These are phyloP conservation scores for Pan paniscus DNA, from an alignment of 2,113 vertebrate species.

Conservation along the genomic window DNA sequence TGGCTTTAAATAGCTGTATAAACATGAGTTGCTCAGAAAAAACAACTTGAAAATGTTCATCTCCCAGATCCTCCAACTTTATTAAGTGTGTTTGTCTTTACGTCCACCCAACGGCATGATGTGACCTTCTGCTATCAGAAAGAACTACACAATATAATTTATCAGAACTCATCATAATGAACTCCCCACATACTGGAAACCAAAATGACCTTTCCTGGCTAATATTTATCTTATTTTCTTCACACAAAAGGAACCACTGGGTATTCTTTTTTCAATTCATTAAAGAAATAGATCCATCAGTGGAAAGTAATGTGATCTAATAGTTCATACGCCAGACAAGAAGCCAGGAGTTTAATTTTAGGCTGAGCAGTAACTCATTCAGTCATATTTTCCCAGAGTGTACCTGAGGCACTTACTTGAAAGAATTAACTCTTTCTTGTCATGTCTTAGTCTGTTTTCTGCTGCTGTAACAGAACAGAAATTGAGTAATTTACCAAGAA, in stretches of 20 bases:
- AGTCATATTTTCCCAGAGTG: not conserved
- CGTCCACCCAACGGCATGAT: slow-evolving; percentile 84
- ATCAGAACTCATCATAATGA: slow-evolving; percentile 72
- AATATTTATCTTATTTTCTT: slow-evolving; percentile 70
- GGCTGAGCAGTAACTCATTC: not conserved
- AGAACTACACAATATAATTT: slow-evolving; percentile 49
- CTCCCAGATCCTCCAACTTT: slow-evolving; percentile 64
- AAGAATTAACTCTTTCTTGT: slow-evolving; percentile 20
- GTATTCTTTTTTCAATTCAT: slow-evolving; percentile 63
- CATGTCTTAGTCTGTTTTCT: not conserved
- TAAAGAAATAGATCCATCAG: slow-evolving; percentile 39
- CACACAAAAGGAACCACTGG: slow-evolving; percentile 58
- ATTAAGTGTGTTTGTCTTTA: slow-evolving; percentile 72
- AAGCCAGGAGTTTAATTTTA: slow-evolving; percentile 28
- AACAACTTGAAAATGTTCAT: not conserved
- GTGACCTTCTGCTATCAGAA: slow-evolving; percentile 84
- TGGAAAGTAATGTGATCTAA: slow-evolving; percentile 33
- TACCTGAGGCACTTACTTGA: not conserved
- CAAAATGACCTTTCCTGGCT: slow-evolving; percentile 72
- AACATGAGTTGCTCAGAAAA: not conserved
- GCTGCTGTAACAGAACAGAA: not conserved
- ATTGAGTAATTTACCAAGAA: not conserved
- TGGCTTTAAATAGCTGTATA: slow-evolving; percentile 6
- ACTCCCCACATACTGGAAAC: not conserved
- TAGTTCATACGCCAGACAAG: not conserved